A percentile compares a stretch with the other conserved stretches of the same genome.
phyloP scores from a whole-genome alignment of 1,140 invertebrate genomes.

The Zophobas atratus region DNA sequence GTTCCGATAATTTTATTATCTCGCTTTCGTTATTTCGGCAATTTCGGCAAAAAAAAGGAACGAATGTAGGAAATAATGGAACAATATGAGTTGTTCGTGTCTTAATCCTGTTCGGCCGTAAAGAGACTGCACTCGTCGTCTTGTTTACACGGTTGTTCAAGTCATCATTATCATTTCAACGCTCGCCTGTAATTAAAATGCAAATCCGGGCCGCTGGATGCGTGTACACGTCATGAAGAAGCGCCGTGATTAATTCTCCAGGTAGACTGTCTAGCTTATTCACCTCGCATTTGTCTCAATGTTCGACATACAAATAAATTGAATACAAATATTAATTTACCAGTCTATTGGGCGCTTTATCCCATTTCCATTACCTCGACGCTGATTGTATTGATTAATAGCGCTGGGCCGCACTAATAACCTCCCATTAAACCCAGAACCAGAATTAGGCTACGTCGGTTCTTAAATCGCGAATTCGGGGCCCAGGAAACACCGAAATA shows the following conservation, averaged over 20 bases:
- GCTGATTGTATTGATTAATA: conserved; percentile 46
- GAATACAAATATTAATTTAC: conserved; percentile 60
- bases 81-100: conserved; percentile 27
- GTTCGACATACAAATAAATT: conserved; percentile 61
- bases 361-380: conserved; percentile 50
- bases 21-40: not conserved
- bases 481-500: not conserved
- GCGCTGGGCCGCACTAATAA: conserved; percentile 34
- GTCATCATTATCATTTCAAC: conserved; percentile 76
- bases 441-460: conserved; percentile 12
- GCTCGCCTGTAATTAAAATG: conserved; percentile 77
- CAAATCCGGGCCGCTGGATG: conserved; percentile 72
- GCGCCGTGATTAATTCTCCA: conserved; percentile 68
- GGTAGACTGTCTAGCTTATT: conserved; percentile 63
- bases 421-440: conserved; percentile 10
- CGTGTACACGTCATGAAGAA: conserved; percentile 68
- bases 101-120: conserved; percentile 28
- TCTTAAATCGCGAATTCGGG: conserved; percentile 25
- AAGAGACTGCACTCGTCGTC: conserved; percentile 42
- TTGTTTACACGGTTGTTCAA: conserved; percentile 66
- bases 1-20: not conserved
- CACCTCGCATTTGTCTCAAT: conserved; percentile 58
- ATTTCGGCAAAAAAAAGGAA: not conserved
- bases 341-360: conserved; percentile 54
- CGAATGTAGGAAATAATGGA: conserved; percentile 1